These are phyloP conservation scores for Drosophila setosimentum DNA, from an alignment of 2,888 invertebrate species.

Conservation along the genomic window DNA sequence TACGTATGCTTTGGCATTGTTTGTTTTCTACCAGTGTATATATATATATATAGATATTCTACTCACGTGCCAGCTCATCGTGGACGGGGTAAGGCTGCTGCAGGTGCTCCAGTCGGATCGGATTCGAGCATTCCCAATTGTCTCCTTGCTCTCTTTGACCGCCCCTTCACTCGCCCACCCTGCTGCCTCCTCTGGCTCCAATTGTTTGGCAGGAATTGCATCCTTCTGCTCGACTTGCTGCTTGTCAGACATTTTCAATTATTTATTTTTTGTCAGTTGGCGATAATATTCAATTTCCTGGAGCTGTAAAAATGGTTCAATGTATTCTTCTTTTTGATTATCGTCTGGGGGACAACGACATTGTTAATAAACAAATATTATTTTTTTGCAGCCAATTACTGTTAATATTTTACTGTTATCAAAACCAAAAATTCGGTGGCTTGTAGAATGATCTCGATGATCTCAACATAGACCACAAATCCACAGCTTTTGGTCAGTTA, in stretches of 20 bases:
- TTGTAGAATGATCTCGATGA: neutral
- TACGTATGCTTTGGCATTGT: too few relatives aligned
- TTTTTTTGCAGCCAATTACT: neutral
- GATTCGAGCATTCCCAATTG: neutral
- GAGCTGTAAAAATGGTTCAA: neutral
- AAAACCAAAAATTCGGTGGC: neutral
- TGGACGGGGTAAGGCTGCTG: too few relatives aligned
- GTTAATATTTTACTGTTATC: neutral
- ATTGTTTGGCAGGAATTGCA: neutral
- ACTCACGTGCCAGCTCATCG: too few relatives aligned
- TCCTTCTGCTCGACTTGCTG: slow-evolving; percentile 4
- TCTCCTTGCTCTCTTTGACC: too few relatives aligned
- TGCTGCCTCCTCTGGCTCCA: neutral
- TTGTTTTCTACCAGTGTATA: too few relatives aligned
- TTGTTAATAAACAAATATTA: neutral
- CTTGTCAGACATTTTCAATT: slow-evolving; percentile 13
- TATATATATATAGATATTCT: too few relatives aligned
- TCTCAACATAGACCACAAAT: neutral
- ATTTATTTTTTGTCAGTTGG: neutral
- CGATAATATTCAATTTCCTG: neutral
- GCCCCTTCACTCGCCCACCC: too few relatives aligned
- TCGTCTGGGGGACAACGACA: neutral
- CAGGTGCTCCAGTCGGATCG: slow-evolving; percentile 48
- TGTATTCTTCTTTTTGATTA: neutral
- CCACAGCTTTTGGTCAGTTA: neutral